Percentiles rank a stretch among this genome's conserved stretches.
These are phyloP conservation scores for Zeuzera pyrina DNA, from an alignment of 2,888 invertebrate species.

Conservation along the genomic window DNA sequence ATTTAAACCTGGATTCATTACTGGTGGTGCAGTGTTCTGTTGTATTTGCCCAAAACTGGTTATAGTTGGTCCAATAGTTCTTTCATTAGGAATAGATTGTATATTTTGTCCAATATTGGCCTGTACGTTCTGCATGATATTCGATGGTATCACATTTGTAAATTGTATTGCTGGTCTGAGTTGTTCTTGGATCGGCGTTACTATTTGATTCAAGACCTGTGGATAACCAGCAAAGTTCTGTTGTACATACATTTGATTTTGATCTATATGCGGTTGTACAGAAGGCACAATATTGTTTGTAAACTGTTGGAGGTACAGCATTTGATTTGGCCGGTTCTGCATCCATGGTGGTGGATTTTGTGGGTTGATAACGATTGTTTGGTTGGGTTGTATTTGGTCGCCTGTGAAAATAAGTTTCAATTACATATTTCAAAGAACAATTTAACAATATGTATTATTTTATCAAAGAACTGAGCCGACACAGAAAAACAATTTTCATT, in stretches of 20 bases:
- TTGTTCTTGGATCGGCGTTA: constrained; percentile 26
- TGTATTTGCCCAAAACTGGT: too few species aligned
- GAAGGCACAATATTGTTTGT: constrained; percentile 41
- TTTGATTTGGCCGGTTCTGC: constrained; percentile 45
- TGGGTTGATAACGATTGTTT: constrained; percentile 28
- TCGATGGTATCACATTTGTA: too few species aligned
- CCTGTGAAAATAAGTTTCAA: too few species aligned
- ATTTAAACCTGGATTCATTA: too few species aligned
- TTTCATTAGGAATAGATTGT: background rate
- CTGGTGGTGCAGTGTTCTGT: too few species aligned
- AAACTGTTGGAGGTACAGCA: constrained; percentile 53
- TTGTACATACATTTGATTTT: constrained; percentile 46
- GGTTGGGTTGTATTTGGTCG: constrained; percentile 28
- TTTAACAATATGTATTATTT: too few species aligned
- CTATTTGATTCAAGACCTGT: constrained; percentile 39
- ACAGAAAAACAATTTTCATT: too few species aligned
- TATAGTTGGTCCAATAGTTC: background rate
- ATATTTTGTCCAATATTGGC: constrained; percentile 7
- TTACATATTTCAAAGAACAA: too few species aligned
- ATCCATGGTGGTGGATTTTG: constrained; percentile 63
- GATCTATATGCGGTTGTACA: constrained; percentile 37
- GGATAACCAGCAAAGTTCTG: constrained; percentile 33
- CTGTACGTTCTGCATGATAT: too few species aligned
- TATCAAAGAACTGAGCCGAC: too few species aligned
- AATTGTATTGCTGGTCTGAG: constrained; percentile 17